Evolutionary conservation across 2,888 invertebrate species (phyloP).

Genomic region (Onchidella celtica): DNA sequence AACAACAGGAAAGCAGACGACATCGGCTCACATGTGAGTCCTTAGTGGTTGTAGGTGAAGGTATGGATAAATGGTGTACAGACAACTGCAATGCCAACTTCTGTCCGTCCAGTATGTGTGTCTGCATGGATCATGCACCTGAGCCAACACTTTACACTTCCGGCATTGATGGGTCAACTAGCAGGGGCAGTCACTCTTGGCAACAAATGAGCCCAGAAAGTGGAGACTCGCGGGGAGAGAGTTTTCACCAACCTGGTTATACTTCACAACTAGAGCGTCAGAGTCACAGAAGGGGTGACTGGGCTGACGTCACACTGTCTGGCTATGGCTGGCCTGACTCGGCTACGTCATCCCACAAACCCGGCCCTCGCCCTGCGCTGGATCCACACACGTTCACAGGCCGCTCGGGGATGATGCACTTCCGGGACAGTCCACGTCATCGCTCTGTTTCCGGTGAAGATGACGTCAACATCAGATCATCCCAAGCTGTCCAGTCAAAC

Average conservation of each 20-base stretch:
- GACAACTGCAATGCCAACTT: constrained; percentile 69
- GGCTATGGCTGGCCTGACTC: no score
- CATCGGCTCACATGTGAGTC: constrained; percentile 61
- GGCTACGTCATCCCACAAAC: no score
- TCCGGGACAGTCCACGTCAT: neutral
- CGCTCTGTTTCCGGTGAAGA: neutral
- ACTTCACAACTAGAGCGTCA: no score
- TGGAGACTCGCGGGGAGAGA: no score
- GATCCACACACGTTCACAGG: no score
- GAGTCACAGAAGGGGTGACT: no score
- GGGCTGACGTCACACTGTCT: no score
- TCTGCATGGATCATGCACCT: constrained; percentile 44
- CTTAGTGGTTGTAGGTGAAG: constrained; percentile 62
- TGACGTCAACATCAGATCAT: no score
- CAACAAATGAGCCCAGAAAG: neutral
- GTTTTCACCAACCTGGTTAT: no score
- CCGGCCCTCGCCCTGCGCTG: no score
- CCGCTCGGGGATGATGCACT: neutral
- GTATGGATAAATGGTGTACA: constrained; percentile 74
- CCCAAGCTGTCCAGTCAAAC: neutral
- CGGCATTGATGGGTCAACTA: no score
- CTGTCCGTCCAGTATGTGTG: constrained; percentile 62
- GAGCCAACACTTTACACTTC: neutral
- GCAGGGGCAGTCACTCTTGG: no score
- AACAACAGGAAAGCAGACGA: neutral